Base-by-base conservation (phyloP, 2,113 vertebrate genomes). In the Aix galericulata region DNA sequence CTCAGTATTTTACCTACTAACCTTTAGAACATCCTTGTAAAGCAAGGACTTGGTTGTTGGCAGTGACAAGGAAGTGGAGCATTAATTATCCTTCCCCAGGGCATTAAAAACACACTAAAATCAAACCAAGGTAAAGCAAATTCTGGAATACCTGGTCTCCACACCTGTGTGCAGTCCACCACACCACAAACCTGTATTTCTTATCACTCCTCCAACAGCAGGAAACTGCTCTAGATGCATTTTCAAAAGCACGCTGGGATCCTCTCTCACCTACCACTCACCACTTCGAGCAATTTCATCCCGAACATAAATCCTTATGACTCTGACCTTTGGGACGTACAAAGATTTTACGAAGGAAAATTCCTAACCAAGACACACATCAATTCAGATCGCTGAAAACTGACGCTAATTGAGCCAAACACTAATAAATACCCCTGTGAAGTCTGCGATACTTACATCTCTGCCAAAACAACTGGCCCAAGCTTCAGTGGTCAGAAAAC, bases 91-190 rank as follows among this genome's bases (percentile, higher is more conserved):
- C 34, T 64, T 67, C 62, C 67, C 71, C 9, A 6, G 13, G 34
- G 11, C 17, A 76, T 44, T 76, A 69, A 34, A 88, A 85, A 26
- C 2, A 76, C 42, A 60, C 25, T 32, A 75, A 71, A 91, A 50
- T 34, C 79, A 81, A 62, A 82, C 7, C 4, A 48, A 74, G 8
- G 13, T 23, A 56, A 85, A 89, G 46, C 15, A 67, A 68, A 72
- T 32, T 48, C 72, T 81, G 73, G 42, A 89, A 75, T 72, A 23
- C 9, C 52, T 52, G 12, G 22, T 56, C 4, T 72, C 68, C 64
- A 64, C 26, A 78, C 4, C 13, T 6, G 1, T 10, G 44, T 1
- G 1, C 1, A 2, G 38, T 48, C 40, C 22, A 10, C 40, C 42
- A 46, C 2, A 48, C 25, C 46, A 86, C 27, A 86, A 59, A 42